Conservation (phyloP, 1,140 invertebrate species). For the Colletes gigas region DNA sequence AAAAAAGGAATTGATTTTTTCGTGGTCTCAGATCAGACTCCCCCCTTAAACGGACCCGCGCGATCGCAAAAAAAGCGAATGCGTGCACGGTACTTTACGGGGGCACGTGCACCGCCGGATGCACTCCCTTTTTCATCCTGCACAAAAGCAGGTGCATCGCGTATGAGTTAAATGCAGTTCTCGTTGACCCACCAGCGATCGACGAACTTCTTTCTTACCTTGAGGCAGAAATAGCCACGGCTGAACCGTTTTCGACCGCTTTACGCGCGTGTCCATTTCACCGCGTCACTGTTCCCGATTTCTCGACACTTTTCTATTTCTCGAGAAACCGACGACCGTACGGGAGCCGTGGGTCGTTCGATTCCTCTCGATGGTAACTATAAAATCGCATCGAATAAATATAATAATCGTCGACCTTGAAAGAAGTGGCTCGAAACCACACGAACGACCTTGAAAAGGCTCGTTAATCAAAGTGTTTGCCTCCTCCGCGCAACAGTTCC, state of each 20-base stretch:
- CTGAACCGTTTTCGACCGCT: not conserved
- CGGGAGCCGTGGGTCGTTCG: too few relatives aligned
- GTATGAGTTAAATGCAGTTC: conserved; percentile 20
- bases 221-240: conserved; percentile 28
- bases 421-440: too few relatives aligned
- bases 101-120: conserved; percentile 26
- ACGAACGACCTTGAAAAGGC: too few relatives aligned
- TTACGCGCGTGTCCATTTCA: not conserved
- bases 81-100: not conserved
- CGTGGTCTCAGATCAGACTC: too few relatives aligned
- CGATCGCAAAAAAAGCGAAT: conserved; percentile 3
- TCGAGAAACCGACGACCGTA: too few relatives aligned
- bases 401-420: too few relatives aligned
- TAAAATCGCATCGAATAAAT: too few relatives aligned
- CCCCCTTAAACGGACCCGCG: conserved; percentile 19
- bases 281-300: not conserved
- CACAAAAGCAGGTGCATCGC: conserved; percentile 6
- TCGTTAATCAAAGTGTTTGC: too few relatives aligned
- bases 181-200: conserved; percentile 19
- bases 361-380: too few relatives aligned
- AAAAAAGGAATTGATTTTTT: too few relatives aligned
- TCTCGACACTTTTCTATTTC: too few relatives aligned
- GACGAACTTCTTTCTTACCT: conserved; percentile 39
- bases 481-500: too few relatives aligned
- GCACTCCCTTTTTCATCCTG: conserved; percentile 3